Percentiles rank a stretch among this genome's conserved stretches.
Conservation (phyloP, 2,797 vertebrate species). For the Meda fulgida region DNA sequence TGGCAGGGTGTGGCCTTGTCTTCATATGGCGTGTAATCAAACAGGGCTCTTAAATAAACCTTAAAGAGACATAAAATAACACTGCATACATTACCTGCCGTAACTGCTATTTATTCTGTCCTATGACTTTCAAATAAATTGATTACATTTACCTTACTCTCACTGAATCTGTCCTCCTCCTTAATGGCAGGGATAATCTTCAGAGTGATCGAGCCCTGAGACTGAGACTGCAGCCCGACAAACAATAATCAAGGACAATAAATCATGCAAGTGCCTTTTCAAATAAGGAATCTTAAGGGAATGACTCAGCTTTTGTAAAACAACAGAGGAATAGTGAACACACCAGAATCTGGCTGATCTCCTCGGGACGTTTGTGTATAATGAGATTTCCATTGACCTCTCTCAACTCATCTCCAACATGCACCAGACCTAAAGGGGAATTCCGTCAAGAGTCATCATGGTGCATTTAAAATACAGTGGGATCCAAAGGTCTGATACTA, state of each 20-base stretch:
- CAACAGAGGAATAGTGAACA: slow-evolving; percentile 2
- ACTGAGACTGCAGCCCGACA: slow-evolving; percentile 84
- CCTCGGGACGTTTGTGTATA: slow-evolving; percentile 89
- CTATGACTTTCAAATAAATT: neutral
- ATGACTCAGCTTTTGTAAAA: slow-evolving; percentile 15
- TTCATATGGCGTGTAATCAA: slow-evolving; percentile 92
- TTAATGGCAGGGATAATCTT: slow-evolving; percentile 93
- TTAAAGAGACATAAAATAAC: slow-evolving; percentile 65
- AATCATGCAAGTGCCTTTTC: neutral
- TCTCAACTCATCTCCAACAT: slow-evolving; percentile 92
- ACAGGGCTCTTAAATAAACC: slow-evolving; percentile 95
- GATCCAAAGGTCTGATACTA: neutral
- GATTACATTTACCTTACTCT: slow-evolving; percentile 84
- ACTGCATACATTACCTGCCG: slow-evolving; percentile 35
- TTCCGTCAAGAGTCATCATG: neutral
- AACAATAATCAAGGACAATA: slow-evolving; percentile 39
- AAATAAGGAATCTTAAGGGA: slow-evolving; percentile 4
- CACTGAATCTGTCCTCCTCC: slow-evolving; percentile 88
- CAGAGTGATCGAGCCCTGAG: slow-evolving; percentile 92
- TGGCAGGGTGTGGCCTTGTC: slow-evolving; percentile 98
- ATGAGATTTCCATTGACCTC: slow-evolving; percentile 93
- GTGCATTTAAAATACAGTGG: neutral
- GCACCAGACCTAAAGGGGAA: slow-evolving; percentile 86
- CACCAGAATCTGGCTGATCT: slow-evolving; percentile 96
- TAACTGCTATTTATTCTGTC: neutral